Evolutionary conservation across 37 sponge, comb jelly and placozoan genomes (phyloP).

Genomic region (Beroe forskalii): DNA sequence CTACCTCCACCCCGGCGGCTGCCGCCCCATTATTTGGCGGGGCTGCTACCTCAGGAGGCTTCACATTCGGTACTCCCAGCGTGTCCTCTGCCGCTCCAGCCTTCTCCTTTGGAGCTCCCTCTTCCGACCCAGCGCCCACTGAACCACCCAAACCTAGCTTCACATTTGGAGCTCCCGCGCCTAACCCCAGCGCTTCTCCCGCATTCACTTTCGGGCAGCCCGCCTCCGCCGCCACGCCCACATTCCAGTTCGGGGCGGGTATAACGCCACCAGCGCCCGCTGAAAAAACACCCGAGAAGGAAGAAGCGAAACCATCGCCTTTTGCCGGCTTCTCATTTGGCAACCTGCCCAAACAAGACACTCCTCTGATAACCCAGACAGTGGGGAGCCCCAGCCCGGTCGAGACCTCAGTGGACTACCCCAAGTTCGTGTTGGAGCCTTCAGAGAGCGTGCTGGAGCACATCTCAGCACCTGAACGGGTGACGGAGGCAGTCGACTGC

Average conservation of each 20-base stretch:
- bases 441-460: background rate
- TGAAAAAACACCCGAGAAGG: slow-evolving; percentile 23
- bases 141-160: background rate
- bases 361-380: background rate
- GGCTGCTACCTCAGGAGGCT: background rate
- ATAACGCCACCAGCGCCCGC: background rate
- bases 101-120: background rate
- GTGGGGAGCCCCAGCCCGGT: background rate
- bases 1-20: too few relatives aligned
- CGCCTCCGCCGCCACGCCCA: background rate
- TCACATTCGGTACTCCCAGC: background rate
- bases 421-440: background rate
- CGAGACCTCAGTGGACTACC: background rate
- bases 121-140: slow-evolving; percentile 1
- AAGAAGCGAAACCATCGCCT: slow-evolving; percentile 22
- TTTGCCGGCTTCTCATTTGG: slow-evolving; percentile 59
- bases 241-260: slow-evolving; percentile 63
- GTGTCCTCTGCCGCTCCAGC: background rate
- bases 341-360: slow-evolving; percentile 10
- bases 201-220: background rate
- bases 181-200: background rate
- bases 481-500: slow-evolving; percentile 16
- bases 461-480: background rate
- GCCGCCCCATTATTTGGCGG: background rate
- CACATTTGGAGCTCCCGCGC: slow-evolving; percentile 22